Base-by-base conservation (phyloP, 1,140 invertebrate species). In the Papilio xuthus region DNA sequence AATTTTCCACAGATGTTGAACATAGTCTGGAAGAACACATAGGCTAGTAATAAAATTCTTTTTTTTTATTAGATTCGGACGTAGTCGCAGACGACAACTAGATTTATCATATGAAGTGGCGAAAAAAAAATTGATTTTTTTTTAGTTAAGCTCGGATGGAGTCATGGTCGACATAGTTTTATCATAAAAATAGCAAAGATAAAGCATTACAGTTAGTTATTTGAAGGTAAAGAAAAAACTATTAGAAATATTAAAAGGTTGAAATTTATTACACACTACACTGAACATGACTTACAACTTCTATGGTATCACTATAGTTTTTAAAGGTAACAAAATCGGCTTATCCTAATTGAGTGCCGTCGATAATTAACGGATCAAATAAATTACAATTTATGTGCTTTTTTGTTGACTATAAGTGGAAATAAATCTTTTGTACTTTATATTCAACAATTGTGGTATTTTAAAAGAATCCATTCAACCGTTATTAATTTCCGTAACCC, bases 401-500 rank as follows among this genome's bases (percentile, higher is more conserved):
- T 26, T 28, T 67, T 67, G 4, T 67, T 67, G 23, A 28, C 26
- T 63, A 3, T 67, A 28, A 1, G 13, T 23, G 60, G 26, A 67
- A 63, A 28, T 67, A 67, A 26, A 28, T 28, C 26, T 28, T 13
- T 12, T 26, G 9, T 10, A 60, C 20, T 26, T 13, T 37, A 26
- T 26, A 26, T 60, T 60, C 23, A 60, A 26, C 56, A 15, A 67
- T 26, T 67, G 13, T 26, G 26, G 26, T 28, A 28, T 67, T 67
- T 15, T 67, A 26, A 67, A 28, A 67, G 60, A 67, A 67, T 28
- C 26, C 60, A 67, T 67, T 67, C 60, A 67, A 67, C 23, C 13
- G 60, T 67, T 67, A 67, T 67, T 67, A 28, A 28, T 67, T 67
- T 26, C 60, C 60, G 60, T 67, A 67, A 67, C 60, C 60, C 26